These are phyloP conservation scores for Cervus canadensis DNA, from an alignment of 2,113 vertebrate species.

Conservation along the genomic window DNA sequence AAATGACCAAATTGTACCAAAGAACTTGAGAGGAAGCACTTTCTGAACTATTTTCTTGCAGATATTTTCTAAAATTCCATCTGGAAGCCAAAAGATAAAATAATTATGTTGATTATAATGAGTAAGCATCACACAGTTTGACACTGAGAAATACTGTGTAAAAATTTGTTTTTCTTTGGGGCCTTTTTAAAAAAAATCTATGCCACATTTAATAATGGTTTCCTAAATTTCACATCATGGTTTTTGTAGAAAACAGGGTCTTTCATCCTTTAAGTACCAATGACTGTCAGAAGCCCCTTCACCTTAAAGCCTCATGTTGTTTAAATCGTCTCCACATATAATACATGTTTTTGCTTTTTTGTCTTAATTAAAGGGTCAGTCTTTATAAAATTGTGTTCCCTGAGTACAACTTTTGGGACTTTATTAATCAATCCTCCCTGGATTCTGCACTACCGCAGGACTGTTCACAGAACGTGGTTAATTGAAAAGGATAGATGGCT, in stretches of 20 bases:
- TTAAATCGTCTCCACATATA: slow-evolving; percentile 57
- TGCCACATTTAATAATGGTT: slow-evolving; percentile 28
- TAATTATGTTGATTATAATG: slow-evolving; percentile 20
- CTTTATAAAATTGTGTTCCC: slow-evolving; percentile 62
- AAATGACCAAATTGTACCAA: slow-evolving; percentile 72
- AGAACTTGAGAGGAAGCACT: slow-evolving; percentile 71
- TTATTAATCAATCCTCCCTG: neutral
- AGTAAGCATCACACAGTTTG: neutral
- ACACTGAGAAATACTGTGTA: slow-evolving; percentile 10
- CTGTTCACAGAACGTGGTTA: neutral
- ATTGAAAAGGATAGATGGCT: neutral
- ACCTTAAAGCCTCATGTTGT: slow-evolving; percentile 13
- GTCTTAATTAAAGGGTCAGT: slow-evolving; percentile 75
- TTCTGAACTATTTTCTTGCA: slow-evolving; percentile 27
- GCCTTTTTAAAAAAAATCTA: neutral
- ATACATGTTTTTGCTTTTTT: slow-evolving; percentile 43
- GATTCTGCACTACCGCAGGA: neutral
- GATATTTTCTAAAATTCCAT: slow-evolving; percentile 46
- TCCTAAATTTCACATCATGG: neutral
- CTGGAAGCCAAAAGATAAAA: slow-evolving; percentile 47
- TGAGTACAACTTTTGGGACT: neutral
- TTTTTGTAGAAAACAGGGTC: slow-evolving; percentile 22
- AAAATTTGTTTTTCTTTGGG: neutral
- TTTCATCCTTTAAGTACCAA: slow-evolving; percentile 43
- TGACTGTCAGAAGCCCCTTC: slow-evolving; percentile 23